Evolutionary conservation across 2,113 vertebrate genomes (phyloP).

Genomic region (Cyanocitta stelleri): DNA sequence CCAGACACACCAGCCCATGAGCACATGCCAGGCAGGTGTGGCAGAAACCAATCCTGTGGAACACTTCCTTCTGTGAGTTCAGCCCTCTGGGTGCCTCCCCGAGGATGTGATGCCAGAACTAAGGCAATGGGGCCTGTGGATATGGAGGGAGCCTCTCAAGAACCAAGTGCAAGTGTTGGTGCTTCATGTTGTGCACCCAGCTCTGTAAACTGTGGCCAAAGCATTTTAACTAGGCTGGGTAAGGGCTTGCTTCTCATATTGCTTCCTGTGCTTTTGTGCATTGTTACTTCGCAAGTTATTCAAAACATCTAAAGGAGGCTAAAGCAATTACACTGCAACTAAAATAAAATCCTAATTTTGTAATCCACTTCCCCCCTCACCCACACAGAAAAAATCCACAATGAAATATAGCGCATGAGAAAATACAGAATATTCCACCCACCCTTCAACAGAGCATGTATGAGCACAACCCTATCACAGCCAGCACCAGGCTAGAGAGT

Average conservation of each 20-base stretch:
- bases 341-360: constrained; percentile 63
- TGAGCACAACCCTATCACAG: constrained; percentile 39
- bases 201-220: constrained; percentile 29
- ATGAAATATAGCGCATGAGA: constrained; percentile 60
- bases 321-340: constrained; percentile 52
- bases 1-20: not conserved
- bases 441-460: constrained; percentile 38
- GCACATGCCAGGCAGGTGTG: not conserved
- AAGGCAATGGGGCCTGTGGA: not conserved
- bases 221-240: constrained; percentile 16
- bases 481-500: not conserved
- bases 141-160: not conserved
- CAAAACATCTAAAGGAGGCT: constrained; percentile 64
- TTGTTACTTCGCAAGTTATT: constrained; percentile 51
- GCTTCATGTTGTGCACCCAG: not conserved
- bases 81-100: not conserved
- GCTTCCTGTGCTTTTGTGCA: constrained; percentile 66
- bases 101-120: not conserved
- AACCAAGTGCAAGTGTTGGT: not conserved
- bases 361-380: constrained; percentile 54
- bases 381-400: constrained; percentile 58
- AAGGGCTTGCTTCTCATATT: constrained; percentile 49
- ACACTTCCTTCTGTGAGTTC: accelerated
- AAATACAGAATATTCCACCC: constrained; percentile 58
- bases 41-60: not conserved